Conservation (phyloP, 2,113 vertebrate genomes). For the Isurus oxyrinchus region DNA sequence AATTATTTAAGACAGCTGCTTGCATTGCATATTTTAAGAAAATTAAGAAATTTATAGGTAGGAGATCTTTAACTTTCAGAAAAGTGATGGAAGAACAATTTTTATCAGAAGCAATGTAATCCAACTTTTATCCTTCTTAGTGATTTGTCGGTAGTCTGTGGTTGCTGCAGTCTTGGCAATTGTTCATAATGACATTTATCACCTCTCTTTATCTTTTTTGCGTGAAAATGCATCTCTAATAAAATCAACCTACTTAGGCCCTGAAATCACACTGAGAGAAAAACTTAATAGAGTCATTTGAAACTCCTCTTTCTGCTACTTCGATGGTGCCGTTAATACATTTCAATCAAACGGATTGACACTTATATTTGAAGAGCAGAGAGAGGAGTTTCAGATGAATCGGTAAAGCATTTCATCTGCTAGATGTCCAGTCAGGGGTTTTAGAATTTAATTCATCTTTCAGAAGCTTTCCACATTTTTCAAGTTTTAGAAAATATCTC, state of each 20-base stretch:
- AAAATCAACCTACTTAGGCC: not conserved
- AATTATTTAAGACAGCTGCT: not conserved
- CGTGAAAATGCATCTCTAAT: not conserved
- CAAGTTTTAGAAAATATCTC: not conserved
- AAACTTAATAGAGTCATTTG: not conserved
- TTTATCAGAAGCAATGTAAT: not conserved
- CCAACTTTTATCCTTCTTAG: not conserved
- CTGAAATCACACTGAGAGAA: not conserved
- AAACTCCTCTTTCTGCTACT: not conserved
- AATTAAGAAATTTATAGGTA: not conserved
- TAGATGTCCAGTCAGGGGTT: not conserved
- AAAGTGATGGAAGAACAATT: not conserved
- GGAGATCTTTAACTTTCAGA: not conserved
- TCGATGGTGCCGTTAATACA: not conserved
- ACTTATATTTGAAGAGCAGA: not conserved
- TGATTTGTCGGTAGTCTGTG: not conserved
- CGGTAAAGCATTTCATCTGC: not conserved
- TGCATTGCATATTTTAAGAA: not conserved
- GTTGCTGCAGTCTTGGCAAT: not conserved
- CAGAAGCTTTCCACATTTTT: not conserved
- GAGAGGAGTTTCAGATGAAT: not conserved
- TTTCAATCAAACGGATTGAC: not conserved
- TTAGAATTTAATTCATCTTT: not conserved
- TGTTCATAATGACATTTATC: not conserved
- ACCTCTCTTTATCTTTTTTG: not conserved